A percentile compares a stretch with the other conserved stretches of the same genome.
Conservation (phyloP, 2,888 invertebrate species). For the Aphelenchoides bicaudatus region DNA sequence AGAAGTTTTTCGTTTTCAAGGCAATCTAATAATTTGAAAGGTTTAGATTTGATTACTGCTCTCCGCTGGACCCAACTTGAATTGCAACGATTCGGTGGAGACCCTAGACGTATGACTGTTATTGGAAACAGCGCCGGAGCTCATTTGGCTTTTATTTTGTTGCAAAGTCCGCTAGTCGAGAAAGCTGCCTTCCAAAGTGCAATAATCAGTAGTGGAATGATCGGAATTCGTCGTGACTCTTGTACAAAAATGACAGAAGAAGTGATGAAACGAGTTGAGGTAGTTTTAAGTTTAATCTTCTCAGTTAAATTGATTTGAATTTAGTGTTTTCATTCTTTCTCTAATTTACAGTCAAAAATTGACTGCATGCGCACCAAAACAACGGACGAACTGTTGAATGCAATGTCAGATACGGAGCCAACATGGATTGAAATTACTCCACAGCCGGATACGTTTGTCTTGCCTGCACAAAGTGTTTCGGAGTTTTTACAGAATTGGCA, state of each 20-base stretch:
- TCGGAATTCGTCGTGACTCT: not conserved
- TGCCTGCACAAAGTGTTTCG: not conserved
- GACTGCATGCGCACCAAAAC: not conserved
- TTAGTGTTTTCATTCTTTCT: not conserved
- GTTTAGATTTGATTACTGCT: slow-evolving; percentile 1
- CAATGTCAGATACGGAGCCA: not conserved
- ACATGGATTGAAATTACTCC: not conserved
- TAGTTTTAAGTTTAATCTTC: not conserved
- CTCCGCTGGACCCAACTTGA: slow-evolving; percentile 16
- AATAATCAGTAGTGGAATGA: slow-evolving; percentile 6
- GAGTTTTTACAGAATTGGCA: not conserved
- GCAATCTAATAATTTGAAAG: not conserved
- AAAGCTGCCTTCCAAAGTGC: slow-evolving; percentile 9
- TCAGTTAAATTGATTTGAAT: not conserved
- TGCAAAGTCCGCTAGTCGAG: slow-evolving; percentile 1
- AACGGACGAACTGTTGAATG: slow-evolving; percentile 8
- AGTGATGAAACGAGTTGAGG: slow-evolving; percentile 3
- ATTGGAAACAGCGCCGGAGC: slow-evolving; percentile 9
- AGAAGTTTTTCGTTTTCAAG: too few relatives aligned
- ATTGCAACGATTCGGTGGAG: slow-evolving; percentile 7
- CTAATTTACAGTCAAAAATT: not conserved
- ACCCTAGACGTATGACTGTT: not conserved
- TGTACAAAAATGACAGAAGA: not conserved
- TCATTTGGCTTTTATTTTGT: not conserved
- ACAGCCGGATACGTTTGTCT: not conserved